Evolutionary conservation across 2,113 vertebrate species (phyloP).

Genomic region (Fukomys damarensis): DNA sequence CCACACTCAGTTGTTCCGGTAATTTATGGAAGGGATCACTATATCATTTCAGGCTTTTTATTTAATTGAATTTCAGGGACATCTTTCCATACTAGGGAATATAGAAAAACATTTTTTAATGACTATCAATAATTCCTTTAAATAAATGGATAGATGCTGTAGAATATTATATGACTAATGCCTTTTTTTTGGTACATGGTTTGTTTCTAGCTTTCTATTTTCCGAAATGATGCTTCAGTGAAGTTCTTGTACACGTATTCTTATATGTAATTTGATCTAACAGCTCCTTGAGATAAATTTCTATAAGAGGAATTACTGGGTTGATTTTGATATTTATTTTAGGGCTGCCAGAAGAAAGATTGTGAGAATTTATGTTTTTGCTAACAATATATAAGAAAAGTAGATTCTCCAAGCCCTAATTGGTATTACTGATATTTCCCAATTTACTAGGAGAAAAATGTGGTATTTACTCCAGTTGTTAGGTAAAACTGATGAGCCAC

Average conservation of each 20-base stretch:
- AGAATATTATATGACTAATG: neutral
- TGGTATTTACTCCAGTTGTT: constrained; percentile 1
- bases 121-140: constrained; percentile 12
- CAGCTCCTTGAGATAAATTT: constrained; percentile 47
- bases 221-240: constrained; percentile 33
- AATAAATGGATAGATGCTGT: neutral
- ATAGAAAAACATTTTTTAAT: constrained; percentile 43
- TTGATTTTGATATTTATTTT: constrained; percentile 20
- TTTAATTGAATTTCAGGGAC: neutral
- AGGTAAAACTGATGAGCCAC: constrained; percentile 8
- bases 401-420: neutral
- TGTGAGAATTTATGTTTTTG: neutral
- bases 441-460: neutral
- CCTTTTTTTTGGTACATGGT: neutral
- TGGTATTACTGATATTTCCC: neutral
- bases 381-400: neutral
- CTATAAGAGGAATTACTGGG: constrained; percentile 14
- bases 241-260: neutral
- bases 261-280: neutral
- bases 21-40: neutral
- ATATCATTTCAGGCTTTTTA: neutral
- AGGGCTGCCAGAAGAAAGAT: neutral
- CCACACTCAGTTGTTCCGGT: neutral
- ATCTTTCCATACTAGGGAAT: neutral
- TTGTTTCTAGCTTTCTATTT: constrained; percentile 15